Base-by-base conservation (phyloP, 2,888 invertebrate species). In the Drosophila differens region DNA sequence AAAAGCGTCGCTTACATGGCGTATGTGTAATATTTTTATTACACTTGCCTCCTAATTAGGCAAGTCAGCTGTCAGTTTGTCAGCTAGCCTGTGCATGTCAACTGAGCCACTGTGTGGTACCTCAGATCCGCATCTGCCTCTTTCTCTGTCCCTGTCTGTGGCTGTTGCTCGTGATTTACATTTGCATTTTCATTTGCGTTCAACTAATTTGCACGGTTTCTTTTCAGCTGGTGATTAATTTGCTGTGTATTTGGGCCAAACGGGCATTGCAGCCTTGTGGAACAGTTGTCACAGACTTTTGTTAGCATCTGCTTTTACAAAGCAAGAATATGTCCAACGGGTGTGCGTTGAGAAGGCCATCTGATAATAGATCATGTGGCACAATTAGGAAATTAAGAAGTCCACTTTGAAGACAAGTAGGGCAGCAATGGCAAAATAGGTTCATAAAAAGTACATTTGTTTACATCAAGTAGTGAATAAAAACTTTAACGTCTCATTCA, bases 1-100 rank as follows among this genome's bases (percentile, higher is more conserved):
- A 80, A 85, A 90, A 85, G 78, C 80, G 73, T 72, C 77, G 73
- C 83, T 75, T 70, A 81, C 83, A 85, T 83, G 85, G 78, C 90
- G 90, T 85, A 90, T 90, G 86, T 83, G 90, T 89, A 89, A 90
- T 86, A 86, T 86, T 86, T 86, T 86, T 90, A 90, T 86, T 86
- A 83, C 89, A 90, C 85, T 86, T 90, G 85, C 75, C 84, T 86
- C 72, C 89, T 86, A 86, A 86, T 86, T 86, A 86, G 85, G 85
- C 85, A 83, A 80, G 80, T 70, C 83, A 70, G 83, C 81, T 79
- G 80, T 80, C 82, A 78, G 73, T 32, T 68, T 82, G 90, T 82
- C 83, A 77, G 75, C 73, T 80, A 32, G 41, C 49, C 33, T n/a
- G 49, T 33, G 68, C 70, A 57, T 70, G 73, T 78, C 75, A 85